A percentile compares a stretch with the other conserved stretches of the same genome.
Evolutionary conservation across 2,888 invertebrate genomes (phyloP).

Genomic region (Cryptus armator): DNA sequence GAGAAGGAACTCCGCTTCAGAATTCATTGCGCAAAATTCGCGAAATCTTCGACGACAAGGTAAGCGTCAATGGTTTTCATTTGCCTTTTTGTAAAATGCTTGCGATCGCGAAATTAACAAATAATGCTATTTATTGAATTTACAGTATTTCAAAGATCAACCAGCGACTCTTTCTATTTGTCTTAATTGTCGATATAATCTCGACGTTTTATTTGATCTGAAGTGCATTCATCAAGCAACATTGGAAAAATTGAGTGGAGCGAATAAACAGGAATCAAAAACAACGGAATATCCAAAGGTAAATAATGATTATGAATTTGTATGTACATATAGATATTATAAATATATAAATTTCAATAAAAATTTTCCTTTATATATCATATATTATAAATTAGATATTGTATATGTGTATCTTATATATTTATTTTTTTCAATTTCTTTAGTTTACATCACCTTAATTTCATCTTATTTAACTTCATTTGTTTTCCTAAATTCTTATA

Average conservation of each 20-base stretch:
- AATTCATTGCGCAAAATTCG: conserved; percentile 73
- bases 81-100: neutral
- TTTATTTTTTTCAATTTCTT: too few relatives aligned
- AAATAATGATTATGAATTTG: conserved; percentile 6
- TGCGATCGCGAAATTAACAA: conserved; percentile 14
- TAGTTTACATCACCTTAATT: too few relatives aligned
- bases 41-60: conserved; percentile 75
- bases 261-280: conserved; percentile 69
- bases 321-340: neutral
- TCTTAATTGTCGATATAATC: conserved; percentile 79
- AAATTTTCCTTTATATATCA: too few relatives aligned
- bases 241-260: conserved; percentile 68
- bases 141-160: conserved; percentile 55
- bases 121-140: conserved; percentile 17
- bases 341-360: too few relatives aligned
- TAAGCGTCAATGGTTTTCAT: conserved; percentile 67
- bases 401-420: too few relatives aligned
- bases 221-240: conserved; percentile 74
- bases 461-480: too few relatives aligned
- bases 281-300: conserved; percentile 78
- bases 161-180: conserved; percentile 75
- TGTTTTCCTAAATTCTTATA: too few relatives aligned
- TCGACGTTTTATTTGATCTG: conserved; percentile 81
- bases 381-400: too few relatives aligned
- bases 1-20: conserved; percentile 71